phyloP scores from a whole-genome alignment of 2,888 invertebrate species.

The Anticlea derivata region DNA sequence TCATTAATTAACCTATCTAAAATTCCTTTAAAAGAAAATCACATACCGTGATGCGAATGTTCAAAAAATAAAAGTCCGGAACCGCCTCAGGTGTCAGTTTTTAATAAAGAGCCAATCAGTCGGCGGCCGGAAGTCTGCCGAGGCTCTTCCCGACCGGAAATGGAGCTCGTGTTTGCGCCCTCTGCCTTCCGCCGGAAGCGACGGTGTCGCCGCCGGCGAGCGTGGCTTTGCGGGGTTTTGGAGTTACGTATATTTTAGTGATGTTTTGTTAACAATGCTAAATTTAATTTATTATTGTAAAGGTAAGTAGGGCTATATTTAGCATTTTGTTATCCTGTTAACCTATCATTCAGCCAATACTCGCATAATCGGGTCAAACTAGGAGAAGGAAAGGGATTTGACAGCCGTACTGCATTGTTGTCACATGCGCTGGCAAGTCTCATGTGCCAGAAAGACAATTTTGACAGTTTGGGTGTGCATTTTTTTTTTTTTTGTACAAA shows the following conservation, averaged over 20 bases:
- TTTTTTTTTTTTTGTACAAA: too few relatives aligned
- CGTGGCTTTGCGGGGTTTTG: slow-evolving; percentile 29
- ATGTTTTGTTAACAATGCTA: not conserved
- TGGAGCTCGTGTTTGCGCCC: slow-evolving; percentile 77
- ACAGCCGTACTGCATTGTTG: too few relatives aligned
- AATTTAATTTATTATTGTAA: too few relatives aligned
- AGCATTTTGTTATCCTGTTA: too few relatives aligned
- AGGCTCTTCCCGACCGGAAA: slow-evolving; percentile 75
- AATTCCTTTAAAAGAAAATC: not conserved
- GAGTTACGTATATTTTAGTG: slow-evolving; percentile 15
- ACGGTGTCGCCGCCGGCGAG: slow-evolving; percentile 58
- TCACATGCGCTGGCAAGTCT: too few relatives aligned
- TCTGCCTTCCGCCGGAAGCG: slow-evolving; percentile 62
- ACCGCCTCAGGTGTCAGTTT: slow-evolving; percentile 80
- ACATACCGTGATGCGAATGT: slow-evolving; percentile 2
- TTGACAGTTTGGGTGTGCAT: too few relatives aligned
- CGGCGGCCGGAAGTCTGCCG: slow-evolving; percentile 70
- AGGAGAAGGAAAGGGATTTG: too few relatives aligned
- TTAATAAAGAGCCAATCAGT: slow-evolving; percentile 83
- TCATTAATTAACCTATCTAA: too few relatives aligned
- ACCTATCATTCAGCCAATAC: too few relatives aligned
- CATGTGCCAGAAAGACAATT: too few relatives aligned
- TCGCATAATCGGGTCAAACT: too few relatives aligned
- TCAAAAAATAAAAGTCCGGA: slow-evolving; percentile 30
- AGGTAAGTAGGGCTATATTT: too few relatives aligned